Evolutionary conservation across 1,140 invertebrate species (phyloP).

Genomic region (Sminthurinus signatus): DNA sequence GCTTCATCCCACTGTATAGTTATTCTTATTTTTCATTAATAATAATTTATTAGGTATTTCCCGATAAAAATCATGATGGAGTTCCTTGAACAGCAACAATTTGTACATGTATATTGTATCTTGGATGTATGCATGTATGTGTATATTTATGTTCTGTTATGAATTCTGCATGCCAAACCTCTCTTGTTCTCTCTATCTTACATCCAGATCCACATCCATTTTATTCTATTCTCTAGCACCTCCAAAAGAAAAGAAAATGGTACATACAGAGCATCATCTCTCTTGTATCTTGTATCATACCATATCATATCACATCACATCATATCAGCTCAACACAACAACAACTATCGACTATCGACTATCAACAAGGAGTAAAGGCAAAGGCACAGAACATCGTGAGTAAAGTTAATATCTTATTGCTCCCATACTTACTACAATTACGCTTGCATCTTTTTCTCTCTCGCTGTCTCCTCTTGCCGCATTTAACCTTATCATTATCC

Average conservation of each 20-base stretch:
- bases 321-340: no score
- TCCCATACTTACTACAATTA: slow-evolving; percentile 5
- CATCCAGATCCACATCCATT: no score
- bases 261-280: no score
- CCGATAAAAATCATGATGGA: slow-evolving; percentile 28
- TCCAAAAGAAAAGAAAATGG: no score
- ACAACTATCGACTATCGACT: slow-evolving; percentile 7
- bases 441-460: not conserved
- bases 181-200: no score
- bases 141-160: not conserved
- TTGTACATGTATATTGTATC: not conserved
- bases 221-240: no score
- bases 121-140: not conserved
- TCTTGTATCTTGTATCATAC: no score
- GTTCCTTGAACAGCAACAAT: no score
- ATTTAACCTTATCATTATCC: no score
- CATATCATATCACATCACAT: no score
- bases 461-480: no score
- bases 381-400: not conserved
- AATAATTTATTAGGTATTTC: slow-evolving; percentile 25
- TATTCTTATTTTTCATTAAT: slow-evolving; percentile 24
- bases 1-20: slow-evolving; percentile 10
- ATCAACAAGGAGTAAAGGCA: slow-evolving; percentile 1
- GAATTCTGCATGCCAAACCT: not conserved
- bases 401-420: slow-evolving; percentile 9